Conservation (phyloP, 1,140 invertebrate species). For the Drosophila elegans region DNA sequence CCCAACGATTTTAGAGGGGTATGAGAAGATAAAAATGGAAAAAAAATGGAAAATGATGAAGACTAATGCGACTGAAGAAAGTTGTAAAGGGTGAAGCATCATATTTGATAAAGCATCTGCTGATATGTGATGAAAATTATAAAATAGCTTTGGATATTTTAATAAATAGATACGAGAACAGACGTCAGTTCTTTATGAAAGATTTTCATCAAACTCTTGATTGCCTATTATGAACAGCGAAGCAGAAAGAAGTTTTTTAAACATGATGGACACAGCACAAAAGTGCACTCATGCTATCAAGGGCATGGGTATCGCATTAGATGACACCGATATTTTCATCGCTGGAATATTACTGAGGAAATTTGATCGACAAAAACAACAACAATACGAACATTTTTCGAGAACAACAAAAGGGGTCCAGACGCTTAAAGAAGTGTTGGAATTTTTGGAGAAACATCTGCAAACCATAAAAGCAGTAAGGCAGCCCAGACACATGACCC, state of each 20-base stretch:
- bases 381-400: too few species aligned
- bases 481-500: not conserved
- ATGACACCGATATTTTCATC: not conserved
- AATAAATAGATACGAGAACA: not conserved
- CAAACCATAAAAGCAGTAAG: not conserved
- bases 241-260: not conserved
- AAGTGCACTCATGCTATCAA: not conserved
- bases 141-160: not conserved
- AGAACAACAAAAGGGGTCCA: not conserved
- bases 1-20: too few species aligned
- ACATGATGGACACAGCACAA: too few species aligned
- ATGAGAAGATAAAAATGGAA: too few species aligned
- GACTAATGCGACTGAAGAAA: too few species aligned
- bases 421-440: not conserved
- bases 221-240: constrained; percentile 1
- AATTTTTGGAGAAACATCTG: not conserved
- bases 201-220: not conserved
- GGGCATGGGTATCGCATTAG: not conserved
- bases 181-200: not conserved
- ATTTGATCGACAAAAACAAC: not conserved
- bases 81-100: too few species aligned
- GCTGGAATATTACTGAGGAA: not conserved
- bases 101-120: too few species aligned
- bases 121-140: too few species aligned
- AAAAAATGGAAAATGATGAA: too few species aligned